Conservation (phyloP, 2,113 vertebrate species). For the Urocitellus parryii region DNA sequence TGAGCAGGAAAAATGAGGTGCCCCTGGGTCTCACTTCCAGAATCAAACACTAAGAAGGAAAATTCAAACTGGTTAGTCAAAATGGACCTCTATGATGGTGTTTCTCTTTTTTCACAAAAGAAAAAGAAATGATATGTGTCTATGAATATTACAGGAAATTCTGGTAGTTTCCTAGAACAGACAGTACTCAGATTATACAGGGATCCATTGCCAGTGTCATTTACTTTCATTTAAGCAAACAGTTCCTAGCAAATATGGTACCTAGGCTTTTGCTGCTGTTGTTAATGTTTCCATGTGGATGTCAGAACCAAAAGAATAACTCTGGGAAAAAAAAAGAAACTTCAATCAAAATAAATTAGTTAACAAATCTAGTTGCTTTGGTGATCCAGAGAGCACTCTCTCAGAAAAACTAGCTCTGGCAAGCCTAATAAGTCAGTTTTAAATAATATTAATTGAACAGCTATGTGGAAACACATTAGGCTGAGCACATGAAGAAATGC, state of each 20-base stretch:
- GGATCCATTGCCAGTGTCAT: background rate
- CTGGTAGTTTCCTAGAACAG: background rate
- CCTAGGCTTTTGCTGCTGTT: rapidly evolving
- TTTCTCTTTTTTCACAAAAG: constrained; percentile 79
- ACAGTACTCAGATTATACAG: constrained; percentile 32
- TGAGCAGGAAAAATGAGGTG: background rate
- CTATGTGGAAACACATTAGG: background rate
- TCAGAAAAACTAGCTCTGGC: background rate
- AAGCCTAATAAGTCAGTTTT: background rate
- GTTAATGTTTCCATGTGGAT: background rate
- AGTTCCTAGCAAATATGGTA: background rate
- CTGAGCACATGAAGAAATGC: background rate
- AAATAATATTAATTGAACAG: constrained; percentile 32
- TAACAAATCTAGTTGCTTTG: background rate
- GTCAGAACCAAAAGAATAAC: background rate
- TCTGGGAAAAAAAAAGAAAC: background rate
- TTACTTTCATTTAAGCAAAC: constrained; percentile 62
- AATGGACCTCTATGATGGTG: constrained; percentile 74
- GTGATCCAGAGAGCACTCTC: background rate
- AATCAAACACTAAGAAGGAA: constrained; percentile 73
- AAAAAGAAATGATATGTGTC: constrained; percentile 75
- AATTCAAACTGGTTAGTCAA: constrained; percentile 83
- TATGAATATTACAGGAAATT: constrained; percentile 64
- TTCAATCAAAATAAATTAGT: background rate
- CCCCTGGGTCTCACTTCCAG: constrained; percentile 31